phyloP scores from a whole-genome alignment of 92 coral and sea anemone species.

The Porites cylindrica region DNA sequence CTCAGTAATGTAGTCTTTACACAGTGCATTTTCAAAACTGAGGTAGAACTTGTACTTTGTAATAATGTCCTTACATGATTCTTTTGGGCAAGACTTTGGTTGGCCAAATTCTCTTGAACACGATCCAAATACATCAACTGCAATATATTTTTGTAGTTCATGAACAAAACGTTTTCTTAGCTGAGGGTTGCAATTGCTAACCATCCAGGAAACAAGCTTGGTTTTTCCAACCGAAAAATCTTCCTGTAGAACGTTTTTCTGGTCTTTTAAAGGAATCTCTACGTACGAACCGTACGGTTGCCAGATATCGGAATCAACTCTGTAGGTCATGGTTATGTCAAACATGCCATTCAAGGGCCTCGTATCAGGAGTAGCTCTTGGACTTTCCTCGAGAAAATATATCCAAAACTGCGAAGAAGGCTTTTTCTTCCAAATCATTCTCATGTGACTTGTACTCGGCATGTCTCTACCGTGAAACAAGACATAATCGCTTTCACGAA shows the following conservation, averaged over 20 bases:
- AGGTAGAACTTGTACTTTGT: constrained; percentile 59
- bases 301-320: constrained; percentile 9
- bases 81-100: background rate
- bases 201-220: background rate
- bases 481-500: background rate
- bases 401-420: background rate
- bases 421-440: background rate
- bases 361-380: background rate
- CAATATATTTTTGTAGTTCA: constrained; percentile 11
- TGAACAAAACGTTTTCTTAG: background rate
- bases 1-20: constrained; percentile 67
- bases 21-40: constrained; percentile 55
- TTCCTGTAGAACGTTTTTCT: background rate
- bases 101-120: background rate
- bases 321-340: background rate
- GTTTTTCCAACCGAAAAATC: background rate
- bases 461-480: background rate
- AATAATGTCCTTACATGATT: background rate
- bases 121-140: constrained; percentile 12
- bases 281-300: background rate
- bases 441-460: background rate
- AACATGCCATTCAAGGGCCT: background rate
- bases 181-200: background rate
- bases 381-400: background rate
- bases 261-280: background rate